Percentiles rank a stretch among this genome's conserved stretches.
phyloP scores from a whole-genome alignment of 2,797 vertebrate genomes.

The Oceanodroma leucorhoa region DNA sequence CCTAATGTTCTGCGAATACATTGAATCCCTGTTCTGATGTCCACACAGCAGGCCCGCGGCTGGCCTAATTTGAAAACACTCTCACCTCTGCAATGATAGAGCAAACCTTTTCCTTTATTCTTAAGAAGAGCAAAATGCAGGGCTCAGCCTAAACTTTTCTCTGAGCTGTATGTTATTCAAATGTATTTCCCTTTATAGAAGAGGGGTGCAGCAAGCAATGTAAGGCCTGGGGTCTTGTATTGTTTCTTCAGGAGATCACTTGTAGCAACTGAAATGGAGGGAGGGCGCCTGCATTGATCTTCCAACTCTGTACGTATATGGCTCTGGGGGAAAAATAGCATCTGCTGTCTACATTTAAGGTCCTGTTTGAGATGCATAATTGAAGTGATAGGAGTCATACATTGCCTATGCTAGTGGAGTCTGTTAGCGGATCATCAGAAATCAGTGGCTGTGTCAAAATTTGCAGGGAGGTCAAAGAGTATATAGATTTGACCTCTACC shows the following conservation, averaged over 20 bases:
- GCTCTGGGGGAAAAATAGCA: neutral
- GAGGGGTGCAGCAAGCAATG: neutral
- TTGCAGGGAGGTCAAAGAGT: neutral
- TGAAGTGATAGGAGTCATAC: neutral
- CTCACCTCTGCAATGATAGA: neutral
- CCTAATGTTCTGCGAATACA: neutral
- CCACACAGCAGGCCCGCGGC: neutral
- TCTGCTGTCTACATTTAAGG: neutral
- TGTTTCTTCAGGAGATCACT: neutral
- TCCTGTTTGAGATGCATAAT: neutral
- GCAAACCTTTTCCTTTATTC: neutral
- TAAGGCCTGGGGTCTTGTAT: neutral
- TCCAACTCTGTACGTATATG: accelerated
- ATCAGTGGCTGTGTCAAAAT: neutral
- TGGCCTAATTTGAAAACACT: neutral
- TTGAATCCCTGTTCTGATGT: neutral
- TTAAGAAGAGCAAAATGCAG: neutral
- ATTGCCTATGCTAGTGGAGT: neutral
- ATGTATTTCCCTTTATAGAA: neutral
- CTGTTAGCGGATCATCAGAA: neutral
- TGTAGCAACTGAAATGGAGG: neutral
- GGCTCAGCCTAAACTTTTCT: neutral
- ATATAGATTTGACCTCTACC: conserved; percentile 4
- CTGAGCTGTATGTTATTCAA: neutral
- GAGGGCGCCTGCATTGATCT: neutral